Percentiles rank a stretch among this genome's conserved stretches.
Evolutionary conservation across 1,140 invertebrate species (phyloP).

Genomic region (Archivesica marissinica): DNA sequence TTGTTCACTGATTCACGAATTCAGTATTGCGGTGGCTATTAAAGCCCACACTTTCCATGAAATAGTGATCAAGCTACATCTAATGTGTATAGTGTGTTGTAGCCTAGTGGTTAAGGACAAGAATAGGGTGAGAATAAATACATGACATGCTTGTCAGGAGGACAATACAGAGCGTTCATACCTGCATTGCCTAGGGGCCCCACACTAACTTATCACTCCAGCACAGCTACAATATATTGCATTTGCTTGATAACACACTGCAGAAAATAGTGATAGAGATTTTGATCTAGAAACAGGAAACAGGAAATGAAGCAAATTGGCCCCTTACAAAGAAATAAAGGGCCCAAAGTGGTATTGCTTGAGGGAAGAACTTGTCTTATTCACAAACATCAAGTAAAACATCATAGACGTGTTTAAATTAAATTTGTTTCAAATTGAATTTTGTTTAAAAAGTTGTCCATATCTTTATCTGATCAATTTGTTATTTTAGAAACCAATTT

Average conservation of each 20-base stretch:
- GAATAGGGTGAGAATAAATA: neutral
- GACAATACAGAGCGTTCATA: conserved; percentile 1
- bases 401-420: conserved; percentile 21
- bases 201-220: conserved; percentile 8
- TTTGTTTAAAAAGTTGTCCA: no score
- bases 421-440: conserved; percentile 18
- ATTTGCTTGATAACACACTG: conserved; percentile 1
- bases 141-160: conserved; percentile 14
- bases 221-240: neutral
- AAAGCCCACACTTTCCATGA: neutral
- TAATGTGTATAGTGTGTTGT: neutral
- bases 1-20: neutral
- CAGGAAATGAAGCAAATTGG: neutral
- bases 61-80: neutral
- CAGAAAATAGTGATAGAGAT: neutral
- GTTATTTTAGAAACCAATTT: no score
- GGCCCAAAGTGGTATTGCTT: neutral
- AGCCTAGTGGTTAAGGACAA: conserved; percentile 1
- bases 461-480: no score
- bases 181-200: conserved; percentile 17
- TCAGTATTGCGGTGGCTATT: neutral
- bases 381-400: neutral
- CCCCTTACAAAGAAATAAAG: neutral
- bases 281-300: neutral
- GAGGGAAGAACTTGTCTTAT: neutral